phyloP scores from a whole-genome alignment of 2,888 invertebrate genomes.

The Leptopterna dolabrata region DNA sequence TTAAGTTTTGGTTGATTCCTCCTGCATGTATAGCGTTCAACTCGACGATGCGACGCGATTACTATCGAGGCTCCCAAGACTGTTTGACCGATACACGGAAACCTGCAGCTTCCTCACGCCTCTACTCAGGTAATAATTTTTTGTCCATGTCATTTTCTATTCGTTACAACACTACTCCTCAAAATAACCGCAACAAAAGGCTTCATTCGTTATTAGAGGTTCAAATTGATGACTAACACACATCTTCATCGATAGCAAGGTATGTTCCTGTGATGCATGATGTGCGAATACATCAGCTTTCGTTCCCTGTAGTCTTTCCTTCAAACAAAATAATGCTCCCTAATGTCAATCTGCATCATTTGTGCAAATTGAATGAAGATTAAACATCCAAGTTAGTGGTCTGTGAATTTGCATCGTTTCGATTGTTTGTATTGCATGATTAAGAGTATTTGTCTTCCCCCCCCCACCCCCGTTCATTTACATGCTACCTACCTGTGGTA shows the following conservation, averaged over 20 bases:
- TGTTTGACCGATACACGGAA: conserved; percentile 75
- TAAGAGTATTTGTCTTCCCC: too few species aligned
- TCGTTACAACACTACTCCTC: background rate
- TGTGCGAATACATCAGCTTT: background rate
- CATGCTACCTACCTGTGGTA: too few species aligned
- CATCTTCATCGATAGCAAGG: background rate
- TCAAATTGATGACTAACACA: background rate
- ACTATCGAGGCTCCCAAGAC: conserved; percentile 92
- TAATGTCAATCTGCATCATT: too few species aligned
- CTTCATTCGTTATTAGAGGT: background rate
- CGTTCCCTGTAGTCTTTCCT: too few species aligned
- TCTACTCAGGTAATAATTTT: conserved; percentile 60
- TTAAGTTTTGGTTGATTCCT: conserved; percentile 56
- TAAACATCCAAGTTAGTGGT: too few species aligned
- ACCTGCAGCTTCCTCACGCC: conserved; percentile 58
- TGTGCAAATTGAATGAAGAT: too few species aligned
- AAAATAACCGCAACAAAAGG: background rate
- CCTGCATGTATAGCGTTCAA: conserved; percentile 60
- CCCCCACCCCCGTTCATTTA: too few species aligned
- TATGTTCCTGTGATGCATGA: background rate
- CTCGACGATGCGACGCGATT: conserved; percentile 80
- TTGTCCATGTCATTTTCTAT: background rate
- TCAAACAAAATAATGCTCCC: too few species aligned
- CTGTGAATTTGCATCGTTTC: too few species aligned
- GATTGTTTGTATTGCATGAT: too few species aligned